phyloP scores from a whole-genome alignment of 2,888 invertebrate genomes.

The Drosophila anomelani region DNA sequence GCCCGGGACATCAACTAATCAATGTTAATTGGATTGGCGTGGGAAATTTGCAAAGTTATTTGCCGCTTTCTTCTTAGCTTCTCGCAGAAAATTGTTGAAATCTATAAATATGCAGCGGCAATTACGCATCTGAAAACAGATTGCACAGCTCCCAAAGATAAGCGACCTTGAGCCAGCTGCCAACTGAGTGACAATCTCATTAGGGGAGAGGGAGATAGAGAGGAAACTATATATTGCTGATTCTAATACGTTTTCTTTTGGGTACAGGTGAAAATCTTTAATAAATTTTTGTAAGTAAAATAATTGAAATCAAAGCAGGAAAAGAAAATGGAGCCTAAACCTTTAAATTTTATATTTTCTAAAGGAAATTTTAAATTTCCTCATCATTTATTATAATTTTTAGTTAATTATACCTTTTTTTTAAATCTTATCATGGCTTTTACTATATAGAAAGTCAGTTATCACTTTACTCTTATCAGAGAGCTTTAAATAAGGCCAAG shows the following conservation, averaged over 20 bases:
- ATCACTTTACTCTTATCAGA: slow-evolving; percentile 23
- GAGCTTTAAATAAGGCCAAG: slow-evolving; percentile 22
- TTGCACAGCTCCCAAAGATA: slow-evolving; percentile 39
- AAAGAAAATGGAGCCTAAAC: background rate
- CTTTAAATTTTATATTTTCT: background rate
- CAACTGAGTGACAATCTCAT: slow-evolving; percentile 63
- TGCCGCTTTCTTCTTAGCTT: slow-evolving; percentile 8
- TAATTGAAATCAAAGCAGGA: too few species aligned
- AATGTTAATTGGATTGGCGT: slow-evolving; percentile 68
- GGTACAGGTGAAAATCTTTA: background rate
- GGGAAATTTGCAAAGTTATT: slow-evolving; percentile 46
- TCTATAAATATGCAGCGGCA: slow-evolving; percentile 43
- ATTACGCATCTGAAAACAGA: slow-evolving; percentile 58
- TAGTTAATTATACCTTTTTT: too few species aligned
- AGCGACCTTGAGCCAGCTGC: slow-evolving; percentile 53
- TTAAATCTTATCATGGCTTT: background rate
- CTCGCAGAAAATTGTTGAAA: slow-evolving; percentile 4
- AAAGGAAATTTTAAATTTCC: too few species aligned
- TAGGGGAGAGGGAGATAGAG: slow-evolving; percentile 19
- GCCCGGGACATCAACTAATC: slow-evolving; percentile 51
- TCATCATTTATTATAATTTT: too few species aligned
- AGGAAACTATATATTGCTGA: background rate
- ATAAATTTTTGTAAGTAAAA: background rate
- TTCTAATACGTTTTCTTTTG: background rate
- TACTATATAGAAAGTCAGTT: background rate